Conservation (phyloP, 2,888 invertebrate genomes). For the Calameuta filiformis region DNA sequence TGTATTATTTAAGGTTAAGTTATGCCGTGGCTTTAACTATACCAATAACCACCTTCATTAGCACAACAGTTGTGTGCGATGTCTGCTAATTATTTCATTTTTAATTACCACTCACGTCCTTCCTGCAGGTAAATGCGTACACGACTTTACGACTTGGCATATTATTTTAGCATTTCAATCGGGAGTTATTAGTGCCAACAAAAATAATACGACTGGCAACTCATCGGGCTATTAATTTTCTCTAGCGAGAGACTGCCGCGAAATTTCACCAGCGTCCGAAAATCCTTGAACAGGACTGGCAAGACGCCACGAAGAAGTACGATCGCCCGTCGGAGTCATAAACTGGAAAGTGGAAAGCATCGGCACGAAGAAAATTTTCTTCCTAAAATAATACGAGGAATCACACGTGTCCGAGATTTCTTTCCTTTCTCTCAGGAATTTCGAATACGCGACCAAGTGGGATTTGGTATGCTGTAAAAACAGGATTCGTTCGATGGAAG, state of each 20-base stretch:
- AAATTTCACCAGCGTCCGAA: background rate
- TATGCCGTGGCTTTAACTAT: background rate
- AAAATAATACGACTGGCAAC: background rate
- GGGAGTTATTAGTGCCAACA: background rate
- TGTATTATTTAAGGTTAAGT: background rate
- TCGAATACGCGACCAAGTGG: background rate
- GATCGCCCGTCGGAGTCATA: background rate
- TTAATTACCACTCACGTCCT: background rate
- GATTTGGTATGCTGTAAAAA: background rate
- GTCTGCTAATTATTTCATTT: background rate
- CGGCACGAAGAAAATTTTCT: background rate
- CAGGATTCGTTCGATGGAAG: background rate
- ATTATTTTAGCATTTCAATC: constrained; percentile 1
- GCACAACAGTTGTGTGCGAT: background rate
- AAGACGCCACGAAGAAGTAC: background rate
- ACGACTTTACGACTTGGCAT: background rate
- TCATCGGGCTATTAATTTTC: background rate
- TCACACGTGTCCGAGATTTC: background rate
- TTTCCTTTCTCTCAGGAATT: background rate
- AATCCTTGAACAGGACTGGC: background rate
- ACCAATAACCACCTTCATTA: background rate
- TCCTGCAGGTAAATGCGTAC: background rate
- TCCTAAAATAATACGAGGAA: background rate
- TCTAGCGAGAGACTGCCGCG: background rate
- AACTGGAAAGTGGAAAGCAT: background rate